Conservation (phyloP, 1,140 invertebrate species). For the Anastrepha obliqua region DNA sequence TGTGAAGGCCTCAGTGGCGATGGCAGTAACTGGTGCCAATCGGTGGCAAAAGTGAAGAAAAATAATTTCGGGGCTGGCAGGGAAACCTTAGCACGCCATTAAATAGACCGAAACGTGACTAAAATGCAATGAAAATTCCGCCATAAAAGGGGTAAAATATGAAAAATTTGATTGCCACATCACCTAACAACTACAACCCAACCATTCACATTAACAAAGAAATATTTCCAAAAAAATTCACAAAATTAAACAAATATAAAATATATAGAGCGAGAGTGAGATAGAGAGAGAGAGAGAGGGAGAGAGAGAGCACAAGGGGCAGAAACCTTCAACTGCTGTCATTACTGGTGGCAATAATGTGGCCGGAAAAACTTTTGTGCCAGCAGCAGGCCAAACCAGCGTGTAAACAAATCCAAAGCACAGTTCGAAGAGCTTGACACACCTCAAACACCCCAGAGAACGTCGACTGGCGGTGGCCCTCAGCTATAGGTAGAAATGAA, state of each 20-base stretch:
- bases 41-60: not conserved
- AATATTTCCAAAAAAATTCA: not conserved
- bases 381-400: conserved; percentile 13
- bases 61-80: not conserved
- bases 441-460: not conserved
- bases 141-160: conserved; percentile 27
- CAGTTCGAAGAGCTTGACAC: not conserved
- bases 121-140: conserved; percentile 23
- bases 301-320: not conserved
- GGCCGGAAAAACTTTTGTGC: conserved; percentile 48
- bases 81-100: not conserved
- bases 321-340: conserved; percentile 39
- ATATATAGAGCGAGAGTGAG: not conserved
- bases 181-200: conserved; percentile 13
- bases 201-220: not conserved
- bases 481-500: not conserved
- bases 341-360: conserved; percentile 49
- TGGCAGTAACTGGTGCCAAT: conserved; percentile 36
- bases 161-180: conserved; percentile 36
- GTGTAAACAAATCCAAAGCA: conserved; percentile 34
- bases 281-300: not conserved
- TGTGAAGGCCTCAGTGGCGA: conserved; percentile 7
- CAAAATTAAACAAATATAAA: conserved; percentile 34
- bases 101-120: conserved; percentile 1
- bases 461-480: not conserved